A percentile compares a stretch with the other conserved stretches of the same genome.
Conservation (phyloP, 2,113 vertebrate genomes). For the Empidonax alnorum region DNA sequence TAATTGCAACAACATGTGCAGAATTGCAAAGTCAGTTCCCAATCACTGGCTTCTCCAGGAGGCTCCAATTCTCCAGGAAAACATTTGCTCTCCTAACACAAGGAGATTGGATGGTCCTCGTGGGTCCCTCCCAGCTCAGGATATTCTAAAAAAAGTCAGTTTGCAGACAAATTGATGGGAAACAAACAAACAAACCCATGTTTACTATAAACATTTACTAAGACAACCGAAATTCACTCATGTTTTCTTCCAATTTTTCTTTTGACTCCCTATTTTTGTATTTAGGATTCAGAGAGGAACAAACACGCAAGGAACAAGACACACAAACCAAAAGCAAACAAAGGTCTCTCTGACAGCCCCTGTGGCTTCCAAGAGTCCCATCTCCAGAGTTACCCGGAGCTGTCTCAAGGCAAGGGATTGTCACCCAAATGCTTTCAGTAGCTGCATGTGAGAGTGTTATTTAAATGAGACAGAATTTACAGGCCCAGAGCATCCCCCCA, state of each 20-base stretch:
- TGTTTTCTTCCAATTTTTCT: not conserved
- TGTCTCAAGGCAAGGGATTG: not conserved
- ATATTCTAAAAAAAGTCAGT: not conserved
- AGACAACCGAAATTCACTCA: not conserved
- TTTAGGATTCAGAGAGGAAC: not conserved
- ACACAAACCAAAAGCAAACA: not conserved
- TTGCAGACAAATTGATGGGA: not conserved
- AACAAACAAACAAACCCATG: not conserved
- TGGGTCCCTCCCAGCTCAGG: not conserved
- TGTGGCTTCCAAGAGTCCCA: no score
- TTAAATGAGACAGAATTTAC: not conserved
- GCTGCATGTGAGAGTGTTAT: accelerated
- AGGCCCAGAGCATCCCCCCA: not conserved
- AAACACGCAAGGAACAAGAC: not conserved
- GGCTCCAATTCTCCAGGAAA: conserved; percentile 5
- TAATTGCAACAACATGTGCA: conserved; percentile 38
- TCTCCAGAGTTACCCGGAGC: not conserved
- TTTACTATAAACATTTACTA: not conserved
- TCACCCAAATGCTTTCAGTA: accelerated
- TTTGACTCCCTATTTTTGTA: not conserved
- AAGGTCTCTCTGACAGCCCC: not conserved
- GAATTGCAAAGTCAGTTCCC: not conserved
- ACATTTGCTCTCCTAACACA: not conserved
- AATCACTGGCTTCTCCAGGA: not conserved
- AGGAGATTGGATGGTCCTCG: not conserved